These are phyloP conservation scores for Fragum fragum DNA, from an alignment of 2,888 invertebrate species.

Conservation along the genomic window DNA sequence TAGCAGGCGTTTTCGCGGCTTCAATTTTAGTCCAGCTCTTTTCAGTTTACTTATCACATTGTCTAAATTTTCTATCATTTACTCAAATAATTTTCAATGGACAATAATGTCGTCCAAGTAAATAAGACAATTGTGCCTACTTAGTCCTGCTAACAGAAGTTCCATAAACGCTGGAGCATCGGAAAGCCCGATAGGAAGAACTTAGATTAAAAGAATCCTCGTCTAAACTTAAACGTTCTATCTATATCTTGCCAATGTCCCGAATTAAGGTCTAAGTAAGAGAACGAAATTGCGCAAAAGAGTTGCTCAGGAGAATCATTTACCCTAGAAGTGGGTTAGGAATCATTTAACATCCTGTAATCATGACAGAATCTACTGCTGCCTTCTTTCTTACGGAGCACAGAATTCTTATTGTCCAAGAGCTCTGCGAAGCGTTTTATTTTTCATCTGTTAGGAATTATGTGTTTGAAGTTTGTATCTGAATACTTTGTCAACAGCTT, in stretches of 20 bases:
- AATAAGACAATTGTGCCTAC: constrained; percentile 54
- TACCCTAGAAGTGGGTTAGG: constrained; percentile 44
- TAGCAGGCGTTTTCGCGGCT: no score
- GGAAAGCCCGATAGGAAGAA: constrained; percentile 69
- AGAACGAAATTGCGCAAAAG: constrained; percentile 47
- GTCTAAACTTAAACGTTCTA: constrained; percentile 53
- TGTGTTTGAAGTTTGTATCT: constrained; percentile 32
- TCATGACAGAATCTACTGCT: constrained; percentile 43
- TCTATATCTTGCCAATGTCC: constrained; percentile 73
- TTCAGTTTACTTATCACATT: no score
- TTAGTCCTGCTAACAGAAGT: constrained; percentile 43
- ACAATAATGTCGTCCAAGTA: constrained; percentile 35
- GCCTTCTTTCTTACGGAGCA: constrained; percentile 51
- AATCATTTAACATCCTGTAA: constrained; percentile 39
- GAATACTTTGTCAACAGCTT: constrained; percentile 38
- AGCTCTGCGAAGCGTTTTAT: constrained; percentile 28
- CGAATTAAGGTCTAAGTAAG: constrained; percentile 26
- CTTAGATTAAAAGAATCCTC: constrained; percentile 52
- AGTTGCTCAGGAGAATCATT: constrained; percentile 58
- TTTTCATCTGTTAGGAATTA: constrained; percentile 54
- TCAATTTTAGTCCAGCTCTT: no score
- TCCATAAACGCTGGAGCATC: constrained; percentile 74
- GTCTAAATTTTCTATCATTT: constrained; percentile 42
- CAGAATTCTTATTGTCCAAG: constrained; percentile 43
- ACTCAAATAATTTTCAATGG: constrained; percentile 20